phyloP scores from a whole-genome alignment of 2,888 invertebrate species.

The Galerucella calmariensis region DNA sequence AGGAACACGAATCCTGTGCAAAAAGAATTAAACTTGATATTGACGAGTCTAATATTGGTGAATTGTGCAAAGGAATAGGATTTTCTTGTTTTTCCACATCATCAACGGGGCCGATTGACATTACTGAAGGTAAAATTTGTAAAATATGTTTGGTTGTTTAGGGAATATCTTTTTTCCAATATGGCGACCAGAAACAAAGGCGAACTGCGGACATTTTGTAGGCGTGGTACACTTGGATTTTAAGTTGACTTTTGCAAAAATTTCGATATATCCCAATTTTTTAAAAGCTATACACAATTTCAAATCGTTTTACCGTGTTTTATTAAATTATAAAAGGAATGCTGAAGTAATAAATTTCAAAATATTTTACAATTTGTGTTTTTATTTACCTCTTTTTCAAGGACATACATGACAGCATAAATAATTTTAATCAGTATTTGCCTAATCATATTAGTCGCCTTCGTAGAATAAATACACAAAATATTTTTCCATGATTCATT shows the following conservation, averaged over 20 bases:
- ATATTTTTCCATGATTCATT: conserved; percentile 18
- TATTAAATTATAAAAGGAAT: conserved; percentile 34
- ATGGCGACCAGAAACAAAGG: conserved; percentile 63
- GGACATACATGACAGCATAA: conserved; percentile 42
- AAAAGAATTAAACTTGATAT: conserved; percentile 63
- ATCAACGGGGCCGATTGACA: conserved; percentile 58
- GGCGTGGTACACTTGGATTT: conserved; percentile 60
- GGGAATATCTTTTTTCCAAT: conserved; percentile 61
- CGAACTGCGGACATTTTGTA: conserved; percentile 64
- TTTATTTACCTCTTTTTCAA: conserved; percentile 54
- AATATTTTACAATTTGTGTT: conserved; percentile 47
- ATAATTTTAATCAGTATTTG: conserved; percentile 26
- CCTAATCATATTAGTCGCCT: conserved; percentile 28
- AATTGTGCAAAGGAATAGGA: conserved; percentile 60
- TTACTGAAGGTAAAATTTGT: conserved; percentile 64
- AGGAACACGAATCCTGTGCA: conserved; percentile 64
- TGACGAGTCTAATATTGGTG: conserved; percentile 58
- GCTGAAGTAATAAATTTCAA: conserved; percentile 40
- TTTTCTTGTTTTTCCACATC: conserved; percentile 61
- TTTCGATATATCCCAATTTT: conserved; percentile 32
- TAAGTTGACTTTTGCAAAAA: conserved; percentile 45
- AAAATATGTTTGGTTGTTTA: conserved; percentile 65
- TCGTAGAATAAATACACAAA: conserved; percentile 13
- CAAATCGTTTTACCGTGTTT: conserved; percentile 24
- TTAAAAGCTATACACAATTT: conserved; percentile 25